phyloP scores from a whole-genome alignment of 1,140 invertebrate species.

The Microplitis mediator region DNA sequence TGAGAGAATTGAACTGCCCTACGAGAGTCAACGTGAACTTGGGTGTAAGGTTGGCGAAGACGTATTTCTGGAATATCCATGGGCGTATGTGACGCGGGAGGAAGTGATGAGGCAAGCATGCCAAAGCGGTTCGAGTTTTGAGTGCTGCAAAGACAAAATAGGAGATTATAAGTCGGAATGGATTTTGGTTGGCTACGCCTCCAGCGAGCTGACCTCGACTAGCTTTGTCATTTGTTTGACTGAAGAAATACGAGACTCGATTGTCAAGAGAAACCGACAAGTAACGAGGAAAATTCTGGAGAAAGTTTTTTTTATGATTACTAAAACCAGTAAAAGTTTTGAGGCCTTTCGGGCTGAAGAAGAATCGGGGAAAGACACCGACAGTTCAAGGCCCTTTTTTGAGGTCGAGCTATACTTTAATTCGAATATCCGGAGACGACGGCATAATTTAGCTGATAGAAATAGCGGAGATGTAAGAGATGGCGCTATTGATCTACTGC shows the following conservation, averaged over 20 bases:
- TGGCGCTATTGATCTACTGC: conserved; percentile 68
- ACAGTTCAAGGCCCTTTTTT: conserved; percentile 59
- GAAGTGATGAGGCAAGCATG: conserved; percentile 55
- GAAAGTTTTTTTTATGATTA: conserved; percentile 65
- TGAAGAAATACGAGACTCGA: conserved; percentile 52
- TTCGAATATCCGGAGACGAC: neutral
- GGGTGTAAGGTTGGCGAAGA: conserved; percentile 48
- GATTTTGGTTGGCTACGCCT: conserved; percentile 72
- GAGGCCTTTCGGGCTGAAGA: conserved; percentile 3
- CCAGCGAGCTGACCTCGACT: conserved; percentile 62
- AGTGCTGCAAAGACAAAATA: conserved; percentile 57
- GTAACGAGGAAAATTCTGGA: conserved; percentile 62
- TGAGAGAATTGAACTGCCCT: conserved; percentile 39
- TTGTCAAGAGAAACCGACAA: conserved; percentile 60
- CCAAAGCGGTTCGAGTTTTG: conserved; percentile 58
- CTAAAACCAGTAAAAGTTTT: conserved; percentile 49
- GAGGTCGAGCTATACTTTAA: conserved; percentile 66
- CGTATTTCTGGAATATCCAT: conserved; percentile 74
- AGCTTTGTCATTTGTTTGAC: conserved; percentile 73
- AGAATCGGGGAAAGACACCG: neutral
- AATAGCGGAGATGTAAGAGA: conserved; percentile 65
- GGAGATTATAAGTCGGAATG: conserved; percentile 60
- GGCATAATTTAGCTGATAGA: conserved; percentile 45
- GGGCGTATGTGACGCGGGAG: conserved; percentile 68
- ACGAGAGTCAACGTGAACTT: conserved; percentile 39